A percentile compares a stretch with the other conserved stretches of the same genome.
Conservation (phyloP, 1,140 invertebrate genomes). For the Hylaeus anthracinus region DNA sequence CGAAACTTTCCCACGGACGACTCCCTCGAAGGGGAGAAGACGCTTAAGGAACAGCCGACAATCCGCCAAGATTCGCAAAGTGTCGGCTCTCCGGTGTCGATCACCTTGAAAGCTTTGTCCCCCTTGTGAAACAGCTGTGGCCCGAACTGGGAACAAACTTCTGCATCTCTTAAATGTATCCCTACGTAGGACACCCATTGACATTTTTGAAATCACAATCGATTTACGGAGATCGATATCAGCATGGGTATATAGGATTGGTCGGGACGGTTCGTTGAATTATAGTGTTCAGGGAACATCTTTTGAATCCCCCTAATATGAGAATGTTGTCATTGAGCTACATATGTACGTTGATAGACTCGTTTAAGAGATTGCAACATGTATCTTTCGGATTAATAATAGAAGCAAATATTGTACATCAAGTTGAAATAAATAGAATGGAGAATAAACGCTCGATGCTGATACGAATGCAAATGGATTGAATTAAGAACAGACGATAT, state of each 20-base stretch:
- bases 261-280: no score
- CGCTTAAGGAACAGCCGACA: slow-evolving; percentile 32
- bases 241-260: background rate
- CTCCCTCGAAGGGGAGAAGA: slow-evolving; percentile 36
- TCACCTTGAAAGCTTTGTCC: slow-evolving; percentile 39
- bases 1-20: slow-evolving; percentile 69
- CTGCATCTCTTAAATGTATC: slow-evolving; percentile 15
- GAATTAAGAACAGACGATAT: no score
- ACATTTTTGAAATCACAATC: background rate
- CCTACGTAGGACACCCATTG: background rate
- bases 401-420: no score
- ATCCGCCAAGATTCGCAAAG: slow-evolving; percentile 51
- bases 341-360: no score
- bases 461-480: no score
- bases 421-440: no score
- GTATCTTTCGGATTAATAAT: no score
- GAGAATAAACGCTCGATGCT: no score
- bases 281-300: no score
- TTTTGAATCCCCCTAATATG: no score
- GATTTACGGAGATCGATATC: background rate
- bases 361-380: no score
- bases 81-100: slow-evolving; percentile 29
- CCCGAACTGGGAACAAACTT: background rate
- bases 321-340: no score
- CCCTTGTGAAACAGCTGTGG: slow-evolving; percentile 33